Evolutionary conservation across 2,113 vertebrate species (phyloP).

Genomic region (Calonectris borealis): DNA sequence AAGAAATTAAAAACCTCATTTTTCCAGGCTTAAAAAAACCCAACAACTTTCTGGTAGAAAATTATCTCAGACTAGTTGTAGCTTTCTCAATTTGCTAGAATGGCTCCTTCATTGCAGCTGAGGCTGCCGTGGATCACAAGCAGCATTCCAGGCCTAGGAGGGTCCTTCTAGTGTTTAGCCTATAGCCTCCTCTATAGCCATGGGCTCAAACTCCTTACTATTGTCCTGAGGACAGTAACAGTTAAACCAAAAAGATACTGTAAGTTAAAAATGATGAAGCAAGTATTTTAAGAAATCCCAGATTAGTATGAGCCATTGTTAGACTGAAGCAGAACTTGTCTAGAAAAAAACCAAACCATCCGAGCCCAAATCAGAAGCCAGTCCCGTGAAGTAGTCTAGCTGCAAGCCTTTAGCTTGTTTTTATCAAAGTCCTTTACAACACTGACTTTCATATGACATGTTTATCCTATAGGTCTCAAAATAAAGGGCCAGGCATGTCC

Average conservation of each 20-base stretch:
- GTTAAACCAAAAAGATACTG: not conserved
- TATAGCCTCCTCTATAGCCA: not conserved
- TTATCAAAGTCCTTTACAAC: not conserved
- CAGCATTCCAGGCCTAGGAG: not conserved
- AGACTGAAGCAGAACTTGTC: not conserved
- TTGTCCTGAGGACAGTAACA: not conserved
- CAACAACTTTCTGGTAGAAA: not conserved
- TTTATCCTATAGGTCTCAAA: not conserved
- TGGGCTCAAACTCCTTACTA: not conserved
- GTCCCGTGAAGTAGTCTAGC: not conserved
- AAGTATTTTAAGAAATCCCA: not conserved
- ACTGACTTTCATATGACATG: not conserved
- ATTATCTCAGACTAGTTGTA: not conserved
- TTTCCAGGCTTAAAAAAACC: not conserved
- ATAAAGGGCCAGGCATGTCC: not conserved
- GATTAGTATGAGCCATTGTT: not conserved
- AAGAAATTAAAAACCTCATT: not conserved
- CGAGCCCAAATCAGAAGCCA: not conserved
- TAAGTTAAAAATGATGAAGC: not conserved
- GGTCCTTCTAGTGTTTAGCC: not conserved
- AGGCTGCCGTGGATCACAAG: fast-evolving
- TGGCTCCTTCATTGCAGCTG: not conserved
- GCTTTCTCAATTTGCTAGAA: not conserved
- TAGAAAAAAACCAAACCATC: not conserved
- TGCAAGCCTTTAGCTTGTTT: not conserved